phyloP scores from a whole-genome alignment of 2,888 invertebrate genomes.

The Stenolophus ochropezus region DNA sequence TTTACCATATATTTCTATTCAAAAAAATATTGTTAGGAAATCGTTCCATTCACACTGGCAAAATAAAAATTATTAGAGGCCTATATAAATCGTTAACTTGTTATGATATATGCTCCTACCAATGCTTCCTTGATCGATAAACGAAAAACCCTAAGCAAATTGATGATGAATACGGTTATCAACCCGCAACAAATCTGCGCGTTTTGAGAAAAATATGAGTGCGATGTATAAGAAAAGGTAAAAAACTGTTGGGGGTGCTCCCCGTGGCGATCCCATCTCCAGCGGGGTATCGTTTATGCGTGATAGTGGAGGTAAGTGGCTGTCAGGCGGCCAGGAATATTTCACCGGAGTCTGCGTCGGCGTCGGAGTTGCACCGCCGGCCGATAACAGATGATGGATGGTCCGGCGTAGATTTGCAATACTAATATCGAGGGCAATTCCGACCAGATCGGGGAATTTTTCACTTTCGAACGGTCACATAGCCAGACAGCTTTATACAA shows the following conservation, averaged over 20 bases:
- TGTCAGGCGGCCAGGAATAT: constrained; percentile 47
- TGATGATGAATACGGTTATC: constrained; percentile 20
- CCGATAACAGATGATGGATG: constrained; percentile 59
- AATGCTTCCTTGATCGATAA: not conserved
- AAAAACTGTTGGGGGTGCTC: not conserved
- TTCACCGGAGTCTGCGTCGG: constrained; percentile 26
- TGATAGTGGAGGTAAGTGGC: constrained; percentile 50
- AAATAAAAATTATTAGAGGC: not conserved
- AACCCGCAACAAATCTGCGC: constrained; percentile 15
- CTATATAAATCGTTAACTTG: not conserved
- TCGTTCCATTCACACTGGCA: not conserved
- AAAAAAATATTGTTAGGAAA: not conserved
- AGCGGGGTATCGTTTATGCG: constrained; percentile 39
- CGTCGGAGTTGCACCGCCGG: not conserved
- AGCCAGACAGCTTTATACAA: constrained; percentile 6
- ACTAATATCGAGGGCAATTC: constrained; percentile 58
- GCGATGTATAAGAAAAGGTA: constrained; percentile 18
- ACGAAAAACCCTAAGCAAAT: not conserved
- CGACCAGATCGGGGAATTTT: constrained; percentile 54
- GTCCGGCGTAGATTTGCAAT: constrained; percentile 56
- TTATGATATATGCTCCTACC: not conserved
- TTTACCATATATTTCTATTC: too few relatives aligned
- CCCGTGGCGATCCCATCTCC: not conserved
- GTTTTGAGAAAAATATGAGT: constrained; percentile 3
- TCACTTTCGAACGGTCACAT: constrained; percentile 54